Evolutionary conservation across 2,888 invertebrate genomes (phyloP).

Genomic region (Drosophila multiciliata): DNA sequence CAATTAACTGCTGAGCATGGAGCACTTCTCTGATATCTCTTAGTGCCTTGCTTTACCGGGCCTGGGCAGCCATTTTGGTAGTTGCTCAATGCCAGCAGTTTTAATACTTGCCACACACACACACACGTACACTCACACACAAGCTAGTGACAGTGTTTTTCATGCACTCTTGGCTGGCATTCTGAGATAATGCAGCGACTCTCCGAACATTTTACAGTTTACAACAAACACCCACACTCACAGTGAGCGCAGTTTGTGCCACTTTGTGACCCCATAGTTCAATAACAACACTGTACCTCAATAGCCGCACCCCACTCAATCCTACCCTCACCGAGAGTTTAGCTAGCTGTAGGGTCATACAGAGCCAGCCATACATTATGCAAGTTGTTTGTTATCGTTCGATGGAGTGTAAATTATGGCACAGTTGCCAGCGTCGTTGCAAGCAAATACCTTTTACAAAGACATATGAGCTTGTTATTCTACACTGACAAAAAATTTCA

Average conservation of each 20-base stretch:
- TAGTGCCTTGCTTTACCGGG: not conserved
- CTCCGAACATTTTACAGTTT: conserved; percentile 42
- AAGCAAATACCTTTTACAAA: conserved; percentile 4
- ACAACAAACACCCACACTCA: conserved; percentile 5
- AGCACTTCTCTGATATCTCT: not conserved
- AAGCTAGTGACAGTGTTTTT: conserved; percentile 38
- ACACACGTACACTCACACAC: conserved; percentile 10
- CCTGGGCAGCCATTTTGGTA: conserved; percentile 7
- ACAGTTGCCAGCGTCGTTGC: conserved; percentile 51
- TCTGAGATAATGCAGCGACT: conserved; percentile 53
- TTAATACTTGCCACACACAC: conserved; percentile 15
- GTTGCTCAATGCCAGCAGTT: conserved; percentile 6
- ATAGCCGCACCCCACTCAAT: not conserved
- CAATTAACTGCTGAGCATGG: conserved; percentile 41
- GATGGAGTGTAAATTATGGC: conserved; percentile 81
- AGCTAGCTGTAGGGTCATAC: conserved; percentile 21
- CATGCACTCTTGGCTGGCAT: conserved; percentile 54
- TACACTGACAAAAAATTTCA: conserved; percentile 2
- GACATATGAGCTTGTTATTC: not conserved
- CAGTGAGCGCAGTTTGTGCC: conserved; percentile 49
- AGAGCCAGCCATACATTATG: conserved; percentile 72
- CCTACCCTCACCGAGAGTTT: conserved; percentile 4
- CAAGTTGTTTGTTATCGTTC: conserved; percentile 80
- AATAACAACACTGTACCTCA: conserved; percentile 50
- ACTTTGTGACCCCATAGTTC: conserved; percentile 57